phyloP scores from a whole-genome alignment of 2,797 vertebrate species.

The Muraenolepis orangiensis region DNA sequence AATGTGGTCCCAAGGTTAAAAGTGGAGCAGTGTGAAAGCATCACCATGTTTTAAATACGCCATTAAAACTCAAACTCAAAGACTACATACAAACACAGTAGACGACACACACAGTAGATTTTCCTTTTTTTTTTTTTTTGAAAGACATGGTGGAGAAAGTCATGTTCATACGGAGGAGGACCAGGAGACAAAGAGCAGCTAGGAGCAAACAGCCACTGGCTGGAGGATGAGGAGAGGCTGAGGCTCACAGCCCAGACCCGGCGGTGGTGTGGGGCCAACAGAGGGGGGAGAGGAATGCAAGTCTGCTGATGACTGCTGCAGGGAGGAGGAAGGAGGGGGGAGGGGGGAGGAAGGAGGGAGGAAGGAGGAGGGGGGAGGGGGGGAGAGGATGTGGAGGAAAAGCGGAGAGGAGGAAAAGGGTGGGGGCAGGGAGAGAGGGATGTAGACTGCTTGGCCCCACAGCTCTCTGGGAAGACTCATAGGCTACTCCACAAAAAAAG shows the following conservation, averaged over 20 bases:
- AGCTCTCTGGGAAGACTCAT: slow-evolving; percentile 72
- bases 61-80: too few species aligned
- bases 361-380: slow-evolving; percentile 46
- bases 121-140: neutral
- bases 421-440: slow-evolving; percentile 29
- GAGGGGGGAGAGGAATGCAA: slow-evolving; percentile 69
- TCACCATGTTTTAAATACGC: too few species aligned
- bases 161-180: neutral
- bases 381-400: slow-evolving; percentile 61
- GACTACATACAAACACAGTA: too few species aligned
- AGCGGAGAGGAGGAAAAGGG: slow-evolving; percentile 35
- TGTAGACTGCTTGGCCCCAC: slow-evolving; percentile 77
- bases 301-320: slow-evolving; percentile 69
- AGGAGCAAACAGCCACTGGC: neutral
- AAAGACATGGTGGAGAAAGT: neutral
- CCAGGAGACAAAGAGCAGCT: slow-evolving; percentile 8
- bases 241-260: slow-evolving; percentile 27
- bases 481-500: slow-evolving; percentile 65
- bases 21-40: too few species aligned
- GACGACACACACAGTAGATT: too few species aligned
- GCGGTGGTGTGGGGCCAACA: slow-evolving; percentile 67
- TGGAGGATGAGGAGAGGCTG: too few species aligned
- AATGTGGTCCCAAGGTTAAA: neutral
- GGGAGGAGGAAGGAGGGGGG: slow-evolving; percentile 63
- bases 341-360: slow-evolving; percentile 59